phyloP scores from a whole-genome alignment of 92 coral and sea anemone genomes.

The Palythoa grandiflora region DNA sequence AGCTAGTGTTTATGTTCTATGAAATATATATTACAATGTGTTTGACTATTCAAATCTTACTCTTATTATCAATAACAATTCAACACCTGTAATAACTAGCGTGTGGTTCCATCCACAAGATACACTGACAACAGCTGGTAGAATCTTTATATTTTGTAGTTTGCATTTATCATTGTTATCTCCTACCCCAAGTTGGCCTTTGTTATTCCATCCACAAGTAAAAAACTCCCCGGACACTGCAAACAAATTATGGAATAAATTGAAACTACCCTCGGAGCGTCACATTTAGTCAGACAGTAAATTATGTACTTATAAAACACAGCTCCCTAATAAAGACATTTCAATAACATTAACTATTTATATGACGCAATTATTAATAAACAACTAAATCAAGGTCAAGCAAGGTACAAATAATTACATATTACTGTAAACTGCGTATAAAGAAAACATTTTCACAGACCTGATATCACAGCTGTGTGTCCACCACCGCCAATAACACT shows the following conservation, averaged over 20 bases:
- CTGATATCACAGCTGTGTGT: constrained; percentile 79
- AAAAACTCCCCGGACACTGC: constrained; percentile 62
- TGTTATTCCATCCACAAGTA: constrained; percentile 88
- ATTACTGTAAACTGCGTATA: too few species aligned
- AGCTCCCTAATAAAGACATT: too few species aligned
- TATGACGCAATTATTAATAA: too few species aligned
- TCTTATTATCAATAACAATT: too few species aligned
- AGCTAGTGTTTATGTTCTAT: too few species aligned
- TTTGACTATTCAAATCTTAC: too few species aligned
- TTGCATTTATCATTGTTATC: constrained; percentile 61
- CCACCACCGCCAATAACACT: constrained; percentile 83
- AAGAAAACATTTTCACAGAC: constrained; percentile 15
- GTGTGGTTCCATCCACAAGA: constrained; percentile 95
- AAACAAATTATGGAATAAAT: not conserved
- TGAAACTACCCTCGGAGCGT: too few species aligned
- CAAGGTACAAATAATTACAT: not conserved
- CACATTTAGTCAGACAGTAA: too few species aligned
- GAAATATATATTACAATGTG: not conserved
- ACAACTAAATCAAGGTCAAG: too few species aligned
- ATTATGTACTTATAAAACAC: too few species aligned
- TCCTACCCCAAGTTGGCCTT: constrained; percentile 83
- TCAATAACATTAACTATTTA: too few species aligned
- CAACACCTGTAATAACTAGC: constrained; percentile 69
- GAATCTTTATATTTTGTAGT: constrained; percentile 49
- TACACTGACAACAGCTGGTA: constrained; percentile 51